Percentiles rank a stretch among this genome's conserved stretches.
These are phyloP conservation scores for Nasonia vitripennis DNA, from an alignment of 1,140 invertebrate species.

Conservation along the genomic window DNA sequence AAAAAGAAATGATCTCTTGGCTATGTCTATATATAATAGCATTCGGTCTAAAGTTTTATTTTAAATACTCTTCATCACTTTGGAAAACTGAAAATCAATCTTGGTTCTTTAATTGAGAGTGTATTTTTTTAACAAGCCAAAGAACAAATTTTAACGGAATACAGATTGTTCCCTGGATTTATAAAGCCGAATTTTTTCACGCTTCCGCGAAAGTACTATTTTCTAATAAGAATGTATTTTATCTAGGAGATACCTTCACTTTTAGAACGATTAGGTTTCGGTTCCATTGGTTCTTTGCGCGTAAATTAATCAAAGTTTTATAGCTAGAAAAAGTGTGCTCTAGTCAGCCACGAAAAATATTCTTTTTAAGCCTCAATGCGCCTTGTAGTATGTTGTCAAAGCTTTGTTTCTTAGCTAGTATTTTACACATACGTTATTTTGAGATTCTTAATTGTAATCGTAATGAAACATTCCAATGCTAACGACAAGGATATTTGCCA, in stretches of 20 bases:
- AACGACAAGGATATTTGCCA: background rate
- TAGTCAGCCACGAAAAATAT: conserved; percentile 67
- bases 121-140: conserved; percentile 51
- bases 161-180: background rate
- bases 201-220: conserved; percentile 5
- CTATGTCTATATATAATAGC: conserved; percentile 30
- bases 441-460: conserved; percentile 2
- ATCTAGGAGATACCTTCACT: conserved; percentile 39
- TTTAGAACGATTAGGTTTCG: conserved; percentile 17
- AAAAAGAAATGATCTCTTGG: conserved; percentile 46
- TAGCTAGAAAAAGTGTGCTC: conserved; percentile 66
- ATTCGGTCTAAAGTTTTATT: conserved; percentile 40
- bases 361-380: conserved; percentile 52
- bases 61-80: conserved; percentile 52
- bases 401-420: conserved; percentile 20
- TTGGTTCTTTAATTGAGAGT: conserved; percentile 21
- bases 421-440: background rate
- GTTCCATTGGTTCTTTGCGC: conserved; percentile 45
- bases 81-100: conserved; percentile 34
- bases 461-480: conserved; percentile 18
- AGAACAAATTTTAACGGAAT: conserved; percentile 53
- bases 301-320: conserved; percentile 53
- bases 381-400: conserved; percentile 50
- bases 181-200: conserved; percentile 40
- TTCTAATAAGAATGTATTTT: conserved; percentile 42